Evolutionary conservation across 1,140 invertebrate genomes (phyloP).

Genomic region (Lordiphosa collinella): DNA sequence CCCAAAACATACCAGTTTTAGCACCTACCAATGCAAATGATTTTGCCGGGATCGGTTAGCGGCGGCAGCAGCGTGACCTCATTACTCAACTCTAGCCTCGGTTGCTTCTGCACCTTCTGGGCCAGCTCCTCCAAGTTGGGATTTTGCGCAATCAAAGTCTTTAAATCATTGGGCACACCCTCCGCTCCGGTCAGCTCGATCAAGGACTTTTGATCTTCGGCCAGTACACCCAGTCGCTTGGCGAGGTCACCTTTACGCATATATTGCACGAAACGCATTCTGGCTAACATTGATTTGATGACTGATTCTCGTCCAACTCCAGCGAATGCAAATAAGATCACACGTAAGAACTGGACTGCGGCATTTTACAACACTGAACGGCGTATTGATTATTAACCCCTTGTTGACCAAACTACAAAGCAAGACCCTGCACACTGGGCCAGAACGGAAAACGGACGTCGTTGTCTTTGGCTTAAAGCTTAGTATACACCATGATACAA

Average conservation of each 20-base stretch:
- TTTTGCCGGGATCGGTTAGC: conserved; percentile 86
- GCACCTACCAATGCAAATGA: conserved; percentile 83
- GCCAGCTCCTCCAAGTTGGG: conserved; percentile 49
- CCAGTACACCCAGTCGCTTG: conserved; percentile 62
- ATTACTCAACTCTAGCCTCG: conserved; percentile 42
- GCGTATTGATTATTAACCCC: too few relatives aligned
- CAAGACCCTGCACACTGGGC: too few relatives aligned
- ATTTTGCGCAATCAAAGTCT: conserved; percentile 59
- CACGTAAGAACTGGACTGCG: background rate
- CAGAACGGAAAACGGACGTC: too few relatives aligned
- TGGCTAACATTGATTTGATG: conserved; percentile 65
- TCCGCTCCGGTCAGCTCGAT: conserved; percentile 48
- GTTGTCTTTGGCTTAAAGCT: too few relatives aligned
- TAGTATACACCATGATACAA: too few relatives aligned
- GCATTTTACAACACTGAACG: conserved; percentile 30
- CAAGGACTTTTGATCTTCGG: conserved; percentile 64
- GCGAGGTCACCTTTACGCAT: conserved; percentile 62
- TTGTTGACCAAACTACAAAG: too few relatives aligned
- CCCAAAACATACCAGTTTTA: too few relatives aligned
- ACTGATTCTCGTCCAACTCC: conserved; percentile 29
- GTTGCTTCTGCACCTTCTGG: conserved; percentile 40
- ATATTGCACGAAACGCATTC: conserved; percentile 79
- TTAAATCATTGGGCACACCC: conserved; percentile 58
- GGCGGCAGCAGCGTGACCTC: conserved; percentile 84
- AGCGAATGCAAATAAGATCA: conserved; percentile 13